Percentiles rank a stretch among this genome's conserved stretches.
These are phyloP conservation scores for Passerina amoena DNA, from an alignment of 2,113 vertebrate species.

Conservation along the genomic window DNA sequence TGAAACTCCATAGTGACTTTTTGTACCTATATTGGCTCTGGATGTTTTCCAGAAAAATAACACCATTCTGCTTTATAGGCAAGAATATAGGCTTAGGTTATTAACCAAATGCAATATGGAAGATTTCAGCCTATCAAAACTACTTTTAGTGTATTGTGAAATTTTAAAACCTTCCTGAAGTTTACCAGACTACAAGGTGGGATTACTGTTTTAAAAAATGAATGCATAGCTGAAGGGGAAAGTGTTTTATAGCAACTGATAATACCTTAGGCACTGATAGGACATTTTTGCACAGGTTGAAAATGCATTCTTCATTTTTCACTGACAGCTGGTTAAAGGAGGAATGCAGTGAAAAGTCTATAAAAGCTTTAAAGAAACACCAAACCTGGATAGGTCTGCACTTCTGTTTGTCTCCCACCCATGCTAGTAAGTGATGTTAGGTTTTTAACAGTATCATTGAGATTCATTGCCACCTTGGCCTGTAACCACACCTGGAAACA, in stretches of 20 bases:
- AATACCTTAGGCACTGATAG: slow-evolving; percentile 50
- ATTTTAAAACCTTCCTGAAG: background rate
- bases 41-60: background rate
- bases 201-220: slow-evolving; percentile 15
- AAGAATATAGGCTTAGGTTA: background rate
- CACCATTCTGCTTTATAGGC: background rate
- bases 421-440: background rate
- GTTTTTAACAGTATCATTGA: background rate
- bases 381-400: background rate
- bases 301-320: slow-evolving; percentile 62
- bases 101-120: background rate
- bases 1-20: background rate
- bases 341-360: slow-evolving; percentile 45
- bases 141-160: background rate
- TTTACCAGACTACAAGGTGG: background rate
- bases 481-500: background rate
- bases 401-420: background rate
- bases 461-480: background rate
- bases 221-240: background rate
- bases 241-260: slow-evolving; percentile 39
- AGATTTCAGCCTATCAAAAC: background rate
- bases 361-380: background rate
- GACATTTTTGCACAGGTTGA: slow-evolving; percentile 43
- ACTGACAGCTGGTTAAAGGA: slow-evolving; percentile 63
- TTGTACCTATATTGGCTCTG: background rate